Evolutionary conservation across 2,113 vertebrate genomes (phyloP).

Genomic region (Echinops telfairi): DNA sequence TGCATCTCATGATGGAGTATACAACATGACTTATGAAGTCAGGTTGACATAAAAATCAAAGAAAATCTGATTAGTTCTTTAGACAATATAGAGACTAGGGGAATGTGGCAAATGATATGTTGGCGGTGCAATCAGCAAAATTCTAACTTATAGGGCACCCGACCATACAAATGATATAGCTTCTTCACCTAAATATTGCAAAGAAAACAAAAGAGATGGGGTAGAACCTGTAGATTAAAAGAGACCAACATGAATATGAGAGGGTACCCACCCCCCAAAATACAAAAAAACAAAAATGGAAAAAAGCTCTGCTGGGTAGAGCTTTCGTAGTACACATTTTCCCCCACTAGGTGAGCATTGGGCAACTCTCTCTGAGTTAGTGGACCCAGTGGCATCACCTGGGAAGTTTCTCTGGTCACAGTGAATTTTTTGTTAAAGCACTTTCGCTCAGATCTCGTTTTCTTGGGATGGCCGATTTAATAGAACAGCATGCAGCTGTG

Average conservation of each 20-base stretch:
- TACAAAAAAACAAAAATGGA: too few relatives aligned
- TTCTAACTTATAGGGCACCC: not conserved
- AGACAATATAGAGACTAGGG: not conserved
- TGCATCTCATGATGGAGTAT: not conserved
- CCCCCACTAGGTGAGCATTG: too few relatives aligned
- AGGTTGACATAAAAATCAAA: not conserved
- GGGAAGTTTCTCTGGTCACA: too few relatives aligned
- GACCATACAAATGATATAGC: not conserved
- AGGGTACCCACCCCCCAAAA: too few relatives aligned
- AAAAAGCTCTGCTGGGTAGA: too few relatives aligned
- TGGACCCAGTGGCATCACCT: too few relatives aligned
- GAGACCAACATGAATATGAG: not conserved
- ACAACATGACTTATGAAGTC: not conserved
- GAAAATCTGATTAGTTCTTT: not conserved
- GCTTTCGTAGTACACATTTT: too few relatives aligned
- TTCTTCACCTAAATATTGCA: not conserved
- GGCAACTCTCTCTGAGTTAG: too few relatives aligned
- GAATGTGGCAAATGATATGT: not conserved
- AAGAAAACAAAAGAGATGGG: not conserved
- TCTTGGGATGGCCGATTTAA: too few relatives aligned
- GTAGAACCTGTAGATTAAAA: not conserved
- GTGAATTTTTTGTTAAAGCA: too few relatives aligned
- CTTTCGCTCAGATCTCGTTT: too few relatives aligned
- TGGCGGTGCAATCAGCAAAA: not conserved
- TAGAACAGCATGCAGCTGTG: too few relatives aligned